phyloP scores from a whole-genome alignment of 2,888 invertebrate genomes.

The Geophilus truncorum region DNA sequence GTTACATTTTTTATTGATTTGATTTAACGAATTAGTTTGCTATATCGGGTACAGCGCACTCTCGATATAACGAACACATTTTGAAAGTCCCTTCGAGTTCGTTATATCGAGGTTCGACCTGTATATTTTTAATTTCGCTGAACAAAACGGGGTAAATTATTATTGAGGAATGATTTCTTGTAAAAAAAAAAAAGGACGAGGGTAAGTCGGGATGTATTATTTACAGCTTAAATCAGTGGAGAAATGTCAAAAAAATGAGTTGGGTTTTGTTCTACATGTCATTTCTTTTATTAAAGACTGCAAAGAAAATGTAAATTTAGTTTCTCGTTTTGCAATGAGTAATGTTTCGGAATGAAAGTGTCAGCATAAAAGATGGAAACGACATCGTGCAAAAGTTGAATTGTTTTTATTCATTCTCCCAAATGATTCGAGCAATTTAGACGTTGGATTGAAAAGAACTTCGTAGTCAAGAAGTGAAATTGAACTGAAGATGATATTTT shows the following conservation, averaged over 20 bases:
- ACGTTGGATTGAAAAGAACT: not conserved
- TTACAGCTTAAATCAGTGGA: not conserved
- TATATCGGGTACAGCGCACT: too few relatives aligned
- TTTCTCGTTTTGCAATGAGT: not conserved
- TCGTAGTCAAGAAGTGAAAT: not conserved
- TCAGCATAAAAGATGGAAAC: not conserved
- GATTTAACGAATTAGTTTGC: too few relatives aligned
- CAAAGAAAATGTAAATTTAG: not conserved
- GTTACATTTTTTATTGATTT: too few relatives aligned
- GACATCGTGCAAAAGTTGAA: not conserved
- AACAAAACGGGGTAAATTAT: too few relatives aligned
- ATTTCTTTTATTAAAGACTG: not conserved
- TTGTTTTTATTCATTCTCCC: not conserved
- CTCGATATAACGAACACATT: too few relatives aligned
- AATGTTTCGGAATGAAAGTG: not conserved
- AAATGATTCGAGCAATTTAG: not conserved
- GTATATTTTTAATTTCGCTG: too few relatives aligned
- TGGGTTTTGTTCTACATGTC: not conserved
- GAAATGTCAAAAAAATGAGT: not conserved
- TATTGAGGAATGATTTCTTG: too few relatives aligned
- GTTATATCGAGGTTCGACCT: too few relatives aligned
- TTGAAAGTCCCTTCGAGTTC: too few relatives aligned
- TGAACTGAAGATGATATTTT: not conserved
- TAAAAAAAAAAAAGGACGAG: too few relatives aligned
- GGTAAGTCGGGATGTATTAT: too few relatives aligned